Percentiles rank a stretch among this genome's conserved stretches.
Evolutionary conservation across 2,888 invertebrate genomes (phyloP).

Genomic region (Scelioninae gen. 1): DNA sequence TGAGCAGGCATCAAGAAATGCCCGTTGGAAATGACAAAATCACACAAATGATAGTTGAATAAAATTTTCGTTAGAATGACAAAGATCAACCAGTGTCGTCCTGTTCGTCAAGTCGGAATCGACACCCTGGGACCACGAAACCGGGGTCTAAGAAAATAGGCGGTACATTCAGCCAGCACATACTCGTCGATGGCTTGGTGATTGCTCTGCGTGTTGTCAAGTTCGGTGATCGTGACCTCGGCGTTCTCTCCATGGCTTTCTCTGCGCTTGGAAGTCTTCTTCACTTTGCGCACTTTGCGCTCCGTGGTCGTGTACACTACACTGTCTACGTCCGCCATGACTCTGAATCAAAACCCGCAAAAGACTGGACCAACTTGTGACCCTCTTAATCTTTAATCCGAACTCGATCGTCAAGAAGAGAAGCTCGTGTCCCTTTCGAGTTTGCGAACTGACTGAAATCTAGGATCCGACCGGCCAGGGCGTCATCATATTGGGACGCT

Average conservation of each 20-base stretch:
- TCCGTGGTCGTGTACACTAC: conserved; percentile 93
- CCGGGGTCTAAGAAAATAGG: conserved; percentile 42
- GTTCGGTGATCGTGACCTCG: conserved; percentile 93
- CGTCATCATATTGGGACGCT: conserved; percentile 84
- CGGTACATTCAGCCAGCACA: conserved; percentile 88
- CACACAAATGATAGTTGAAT: too few relatives aligned
- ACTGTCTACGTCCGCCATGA: conserved; percentile 96
- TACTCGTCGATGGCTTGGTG: conserved; percentile 90
- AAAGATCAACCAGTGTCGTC: too few relatives aligned
- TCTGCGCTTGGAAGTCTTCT: conserved; percentile 93
- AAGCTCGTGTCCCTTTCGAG: conserved; percentile 80
- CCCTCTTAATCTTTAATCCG: conserved; percentile 36
- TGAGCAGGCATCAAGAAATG: too few relatives aligned
- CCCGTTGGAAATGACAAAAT: too few relatives aligned
- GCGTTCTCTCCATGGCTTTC: conserved; percentile 89
- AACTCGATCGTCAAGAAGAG: conserved; percentile 55
- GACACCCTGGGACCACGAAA: conserved; percentile 51
- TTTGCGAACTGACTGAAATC: conserved; percentile 85
- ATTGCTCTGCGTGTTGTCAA: conserved; percentile 88
- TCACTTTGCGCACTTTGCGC: conserved; percentile 95
- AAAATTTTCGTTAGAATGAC: too few relatives aligned
- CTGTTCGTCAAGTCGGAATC: conserved; percentile 32
- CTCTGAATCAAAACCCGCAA: conserved; percentile 35
- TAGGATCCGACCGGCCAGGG: conserved; percentile 83
- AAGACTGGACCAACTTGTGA: conserved; percentile 19